Percentiles rank a stretch among this genome's conserved stretches.
These are phyloP conservation scores for Tiliacea aurago DNA, from an alignment of 2,888 invertebrate species.

Conservation along the genomic window DNA sequence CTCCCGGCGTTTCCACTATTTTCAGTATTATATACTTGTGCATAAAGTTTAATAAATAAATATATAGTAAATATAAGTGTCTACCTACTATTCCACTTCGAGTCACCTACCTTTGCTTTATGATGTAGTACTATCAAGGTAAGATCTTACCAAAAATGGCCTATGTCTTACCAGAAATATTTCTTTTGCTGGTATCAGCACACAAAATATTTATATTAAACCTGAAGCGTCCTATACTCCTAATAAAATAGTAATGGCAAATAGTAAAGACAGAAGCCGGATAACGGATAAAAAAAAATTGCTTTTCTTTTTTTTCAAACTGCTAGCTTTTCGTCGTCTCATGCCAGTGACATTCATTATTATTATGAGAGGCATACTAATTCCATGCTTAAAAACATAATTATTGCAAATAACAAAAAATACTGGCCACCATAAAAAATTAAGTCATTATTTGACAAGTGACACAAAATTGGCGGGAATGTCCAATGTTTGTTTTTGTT, in stretches of 20 bases:
- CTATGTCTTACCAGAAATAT: too few relatives aligned
- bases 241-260: neutral
- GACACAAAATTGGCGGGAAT: constrained; percentile 28
- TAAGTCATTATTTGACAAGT: constrained; percentile 3
- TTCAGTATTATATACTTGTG: too few relatives aligned
- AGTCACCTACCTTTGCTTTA: neutral
- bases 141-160: too few relatives aligned
- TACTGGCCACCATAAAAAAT: neutral
- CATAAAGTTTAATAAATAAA: neutral
- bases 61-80: neutral
- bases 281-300: neutral
- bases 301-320: neutral
- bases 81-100: neutral
- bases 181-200: too few relatives aligned
- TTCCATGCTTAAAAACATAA: neutral
- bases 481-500: constrained; percentile 6
- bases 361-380: neutral
- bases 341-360: neutral
- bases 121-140: too few relatives aligned
- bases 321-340: neutral
- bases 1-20: too few relatives aligned
- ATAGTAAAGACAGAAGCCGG: neutral
- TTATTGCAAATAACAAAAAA: neutral
- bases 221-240: neutral
- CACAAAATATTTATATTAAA: neutral